Conservation (phyloP, 2,888 invertebrate species). For the Troides oblongomaculatus region DNA sequence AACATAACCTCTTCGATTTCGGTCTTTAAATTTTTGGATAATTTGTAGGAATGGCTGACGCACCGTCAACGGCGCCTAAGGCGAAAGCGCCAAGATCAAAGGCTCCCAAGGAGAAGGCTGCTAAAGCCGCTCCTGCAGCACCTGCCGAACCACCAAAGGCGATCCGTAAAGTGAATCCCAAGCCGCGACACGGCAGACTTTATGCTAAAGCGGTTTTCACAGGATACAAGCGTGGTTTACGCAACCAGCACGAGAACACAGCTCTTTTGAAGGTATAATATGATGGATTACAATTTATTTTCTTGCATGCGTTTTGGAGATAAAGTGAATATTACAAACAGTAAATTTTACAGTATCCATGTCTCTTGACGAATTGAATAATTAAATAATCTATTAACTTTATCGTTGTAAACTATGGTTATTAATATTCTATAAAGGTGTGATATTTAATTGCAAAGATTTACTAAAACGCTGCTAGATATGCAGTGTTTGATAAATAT, state of each 20-base stretch:
- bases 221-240: constrained; percentile 95
- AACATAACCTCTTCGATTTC: constrained; percentile 66
- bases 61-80: constrained; percentile 77
- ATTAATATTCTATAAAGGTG: too few relatives aligned
- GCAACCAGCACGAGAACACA: constrained; percentile 98
- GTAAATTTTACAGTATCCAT: too few relatives aligned
- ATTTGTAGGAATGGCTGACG: constrained; percentile 83
- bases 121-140: constrained; percentile 77
- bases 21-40: constrained; percentile 38
- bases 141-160: constrained; percentile 77
- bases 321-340: too few relatives aligned
- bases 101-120: constrained; percentile 78
- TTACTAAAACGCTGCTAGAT: too few relatives aligned
- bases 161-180: constrained; percentile 71
- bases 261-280: constrained; percentile 89
- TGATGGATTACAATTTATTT: too few relatives aligned
- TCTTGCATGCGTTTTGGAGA: too few relatives aligned
- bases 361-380: too few relatives aligned
- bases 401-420: too few relatives aligned
- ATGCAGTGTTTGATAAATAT: too few relatives aligned
- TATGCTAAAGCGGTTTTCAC: constrained; percentile 99
- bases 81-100: constrained; percentile 79
- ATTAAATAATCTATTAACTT: too few relatives aligned
- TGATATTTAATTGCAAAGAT: too few relatives aligned
- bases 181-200: constrained; percentile 88